These are phyloP conservation scores for Calameuta filiformis DNA, from an alignment of 2,888 invertebrate genomes.

Conservation along the genomic window DNA sequence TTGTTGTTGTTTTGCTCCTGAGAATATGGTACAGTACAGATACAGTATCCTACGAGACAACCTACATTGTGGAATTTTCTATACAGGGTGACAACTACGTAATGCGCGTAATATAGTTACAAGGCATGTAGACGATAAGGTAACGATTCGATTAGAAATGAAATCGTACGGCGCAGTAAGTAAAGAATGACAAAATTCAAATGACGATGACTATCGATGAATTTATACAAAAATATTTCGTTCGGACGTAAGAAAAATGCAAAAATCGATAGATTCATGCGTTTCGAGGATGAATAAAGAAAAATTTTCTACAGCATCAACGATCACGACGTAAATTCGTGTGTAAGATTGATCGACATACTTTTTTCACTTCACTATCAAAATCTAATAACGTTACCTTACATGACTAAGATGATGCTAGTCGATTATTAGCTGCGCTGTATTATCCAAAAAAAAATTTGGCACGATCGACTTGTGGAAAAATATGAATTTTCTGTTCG, in stretches of 20 bases:
- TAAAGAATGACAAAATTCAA: background rate
- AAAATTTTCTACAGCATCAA: background rate
- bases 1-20: background rate
- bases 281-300: too few species aligned
- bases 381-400: background rate
- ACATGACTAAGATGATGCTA: background rate
- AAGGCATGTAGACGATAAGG: background rate
- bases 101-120: background rate
- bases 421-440: conserved; percentile 23
- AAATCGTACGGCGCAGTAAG: background rate
- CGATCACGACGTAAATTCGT: background rate
- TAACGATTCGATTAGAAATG: background rate
- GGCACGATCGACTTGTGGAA: conserved; percentile 53
- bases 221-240: too few species aligned
- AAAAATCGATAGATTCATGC: too few species aligned
- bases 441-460: conserved; percentile 42
- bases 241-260: too few species aligned
- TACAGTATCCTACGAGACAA: background rate
- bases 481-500: conserved; percentile 41
- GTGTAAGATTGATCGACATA: background rate
- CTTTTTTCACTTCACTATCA: background rate
- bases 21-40: background rate
- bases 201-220: too few species aligned
- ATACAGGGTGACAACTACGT: background rate
- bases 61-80: background rate